Percentiles rank a stretch among this genome's conserved stretches.
These are phyloP conservation scores for Dione vanillae DNA, from an alignment of 2,888 invertebrate species.

Conservation along the genomic window DNA sequence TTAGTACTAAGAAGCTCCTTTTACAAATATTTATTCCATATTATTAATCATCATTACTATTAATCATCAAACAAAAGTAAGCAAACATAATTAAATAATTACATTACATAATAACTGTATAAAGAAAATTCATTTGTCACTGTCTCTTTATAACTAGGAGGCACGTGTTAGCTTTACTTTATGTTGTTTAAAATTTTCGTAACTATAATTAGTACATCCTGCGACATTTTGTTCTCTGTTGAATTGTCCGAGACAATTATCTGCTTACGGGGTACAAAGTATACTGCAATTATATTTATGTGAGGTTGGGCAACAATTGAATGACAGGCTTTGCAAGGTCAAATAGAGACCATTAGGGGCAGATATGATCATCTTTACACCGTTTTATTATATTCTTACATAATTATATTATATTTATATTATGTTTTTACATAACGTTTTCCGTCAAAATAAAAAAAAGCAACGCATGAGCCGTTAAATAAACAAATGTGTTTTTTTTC, in stretches of 20 bases:
- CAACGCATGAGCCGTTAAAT: neutral
- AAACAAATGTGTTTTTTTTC: neutral
- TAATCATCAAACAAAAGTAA: neutral
- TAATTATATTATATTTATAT: no score
- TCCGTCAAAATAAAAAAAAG: conserved; percentile 13
- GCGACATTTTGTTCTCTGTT: conserved; percentile 26
- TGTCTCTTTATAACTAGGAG: neutral
- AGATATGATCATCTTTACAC: conserved; percentile 58
- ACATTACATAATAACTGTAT: neutral
- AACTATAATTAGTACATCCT: conserved; percentile 20
- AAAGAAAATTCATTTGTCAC: neutral
- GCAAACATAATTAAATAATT: neutral
- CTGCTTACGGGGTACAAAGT: conserved; percentile 34
- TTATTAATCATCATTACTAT: neutral
- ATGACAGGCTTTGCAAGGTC: conserved; percentile 64
- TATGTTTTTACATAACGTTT: conserved; percentile 34
- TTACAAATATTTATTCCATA: no score
- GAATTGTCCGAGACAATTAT: conserved; percentile 34
- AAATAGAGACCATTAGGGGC: conserved; percentile 54
- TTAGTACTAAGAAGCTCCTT: no score
- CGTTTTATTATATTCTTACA: conserved; percentile 45
- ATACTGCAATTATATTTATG: conserved; percentile 52
- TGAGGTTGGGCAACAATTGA: conserved; percentile 72
- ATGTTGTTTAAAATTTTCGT: conserved; percentile 20
- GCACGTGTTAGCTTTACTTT: neutral